Conservation (phyloP, 2,113 vertebrate species). For the Rhinoderma darwinii region DNA sequence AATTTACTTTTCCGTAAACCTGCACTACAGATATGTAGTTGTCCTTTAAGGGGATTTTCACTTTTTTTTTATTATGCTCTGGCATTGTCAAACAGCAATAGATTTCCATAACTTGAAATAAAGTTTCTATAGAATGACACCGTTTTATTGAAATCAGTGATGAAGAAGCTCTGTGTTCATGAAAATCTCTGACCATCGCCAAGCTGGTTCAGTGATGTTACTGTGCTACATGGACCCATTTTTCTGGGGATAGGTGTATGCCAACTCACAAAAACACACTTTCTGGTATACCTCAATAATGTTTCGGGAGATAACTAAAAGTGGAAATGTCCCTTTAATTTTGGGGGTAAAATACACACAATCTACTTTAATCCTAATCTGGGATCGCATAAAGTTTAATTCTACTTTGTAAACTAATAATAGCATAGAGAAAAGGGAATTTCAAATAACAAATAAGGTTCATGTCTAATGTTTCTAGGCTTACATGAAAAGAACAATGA, state of each 20-base stretch:
- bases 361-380: neutral
- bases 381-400: neutral
- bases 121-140: too few species aligned
- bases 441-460: neutral
- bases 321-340: neutral
- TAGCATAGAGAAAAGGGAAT: neutral
- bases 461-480: neutral
- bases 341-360: neutral
- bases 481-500: slow-evolving; percentile 3
- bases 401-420: neutral
- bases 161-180: neutral
- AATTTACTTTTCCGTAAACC: too few species aligned
- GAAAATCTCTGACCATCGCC: neutral
- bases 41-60: too few species aligned
- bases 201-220: neutral
- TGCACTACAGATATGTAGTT: too few species aligned
- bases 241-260: neutral
- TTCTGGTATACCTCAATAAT: too few species aligned
- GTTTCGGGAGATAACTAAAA: neutral
- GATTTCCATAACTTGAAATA: too few species aligned
- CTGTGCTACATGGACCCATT: neutral
- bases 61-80: too few species aligned
- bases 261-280: too few species aligned
- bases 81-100: too few species aligned
- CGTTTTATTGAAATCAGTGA: too few species aligned